Base-by-base conservation (phyloP, 2,797 vertebrate genomes). In the Aeoliscus strigatus region DNA sequence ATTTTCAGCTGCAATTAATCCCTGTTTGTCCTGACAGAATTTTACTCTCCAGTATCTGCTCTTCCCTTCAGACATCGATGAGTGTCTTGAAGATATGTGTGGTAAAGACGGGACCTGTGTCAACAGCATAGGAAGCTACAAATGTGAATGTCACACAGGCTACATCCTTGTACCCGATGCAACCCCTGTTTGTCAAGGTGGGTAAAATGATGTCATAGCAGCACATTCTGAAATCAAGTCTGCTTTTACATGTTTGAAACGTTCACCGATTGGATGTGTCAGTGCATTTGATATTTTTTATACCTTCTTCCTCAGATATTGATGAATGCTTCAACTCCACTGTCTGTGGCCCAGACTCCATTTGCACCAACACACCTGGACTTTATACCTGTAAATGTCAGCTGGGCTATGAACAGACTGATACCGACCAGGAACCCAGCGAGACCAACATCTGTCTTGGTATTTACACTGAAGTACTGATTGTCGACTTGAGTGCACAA, bases 241-340 rank as follows among this genome's bases (percentile, higher is more conserved):
- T n/a, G n/a, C n/a, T n/a, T n/a, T n/a, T n/a, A n/a, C n/a, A n/a
- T n/a, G n/a, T n/a, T n/a, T n/a, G n/a, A n/a, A n/a, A n/a, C n/a
- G n/a, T n/a, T n/a, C n/a, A n/a, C n/a, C n/a, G n/a, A n/a, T n/a
- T n/a, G n/a, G n/a, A n/a, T n/a, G n/a, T n/a, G n/a, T n/a, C n/a
- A n/a, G n/a, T n/a, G n/a, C n/a, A n/a, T n/a, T n/a, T n/a, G n/a
- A n/a, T n/a, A n/a, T n/a, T n/a, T n/a, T 3, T 21, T 6, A n/a
- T 27, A 14, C 4, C 2, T 43, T 12, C 12, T 43, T 12, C 12
- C 11, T 51, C 51, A 82, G 80, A 82, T 52, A 49, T 70, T 7
- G 52, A 80, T 6, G 80, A 82, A 39, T 82, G 80, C 44, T 53
- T 59, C 27, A 56, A 73, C 27, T 24, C 40, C 6, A 57, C 39